Evolutionary conservation across 2,113 vertebrate genomes (phyloP).

Genomic region (Nycticebus coucang): DNA sequence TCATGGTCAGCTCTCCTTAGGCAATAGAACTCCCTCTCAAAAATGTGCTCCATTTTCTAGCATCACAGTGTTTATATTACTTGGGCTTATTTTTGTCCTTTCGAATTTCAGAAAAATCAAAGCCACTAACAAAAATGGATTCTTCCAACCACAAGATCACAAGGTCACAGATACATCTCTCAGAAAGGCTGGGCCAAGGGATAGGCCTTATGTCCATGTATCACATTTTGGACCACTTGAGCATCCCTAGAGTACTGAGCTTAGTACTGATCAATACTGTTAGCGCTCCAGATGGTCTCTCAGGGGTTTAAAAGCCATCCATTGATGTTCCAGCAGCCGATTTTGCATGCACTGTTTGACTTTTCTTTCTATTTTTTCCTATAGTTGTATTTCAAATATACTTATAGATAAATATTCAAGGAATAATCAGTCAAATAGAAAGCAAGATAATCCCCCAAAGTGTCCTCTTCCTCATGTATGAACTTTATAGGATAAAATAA

Average conservation of each 20-base stretch:
- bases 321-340: neutral
- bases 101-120: conserved; percentile 23
- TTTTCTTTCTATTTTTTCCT: conserved; percentile 23
- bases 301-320: neutral
- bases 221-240: neutral
- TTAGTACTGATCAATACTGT: neutral
- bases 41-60: neutral
- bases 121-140: neutral
- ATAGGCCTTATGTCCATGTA: neutral
- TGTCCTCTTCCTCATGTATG: neutral
- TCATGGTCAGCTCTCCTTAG: neutral
- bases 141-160: neutral
- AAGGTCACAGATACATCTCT: neutral
- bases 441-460: neutral
- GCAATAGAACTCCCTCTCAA: neutral
- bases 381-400: neutral
- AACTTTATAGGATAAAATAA: neutral
- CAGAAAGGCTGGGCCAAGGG: neutral
- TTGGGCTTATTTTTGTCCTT: neutral
- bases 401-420: neutral
- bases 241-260: neutral
- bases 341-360: neutral
- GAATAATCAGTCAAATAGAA: neutral
- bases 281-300: neutral
- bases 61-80: neutral